A percentile compares a stretch with the other conserved stretches of the same genome.
Evolutionary conservation across 2,113 vertebrate genomes (phyloP).

Genomic region (Haliaeetus leucogaster): DNA sequence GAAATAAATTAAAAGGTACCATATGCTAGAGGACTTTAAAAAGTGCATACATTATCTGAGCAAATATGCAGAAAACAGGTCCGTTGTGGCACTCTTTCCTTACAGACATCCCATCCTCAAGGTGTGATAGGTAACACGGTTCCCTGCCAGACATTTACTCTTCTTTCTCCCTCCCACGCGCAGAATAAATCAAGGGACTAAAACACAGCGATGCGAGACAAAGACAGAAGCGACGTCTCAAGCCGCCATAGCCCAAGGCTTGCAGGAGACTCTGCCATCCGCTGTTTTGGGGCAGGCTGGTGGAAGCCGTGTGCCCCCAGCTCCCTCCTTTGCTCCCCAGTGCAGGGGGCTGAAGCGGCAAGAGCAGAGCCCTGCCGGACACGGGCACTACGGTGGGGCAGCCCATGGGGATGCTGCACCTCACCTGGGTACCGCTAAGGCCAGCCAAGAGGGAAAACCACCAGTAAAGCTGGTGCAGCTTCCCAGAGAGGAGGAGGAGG

Average conservation of each 20-base stretch:
- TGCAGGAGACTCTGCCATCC: accelerated
- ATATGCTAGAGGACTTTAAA: background rate
- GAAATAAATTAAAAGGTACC: background rate
- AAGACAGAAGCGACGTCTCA: background rate
- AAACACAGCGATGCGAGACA: background rate
- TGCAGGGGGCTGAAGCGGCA: background rate
- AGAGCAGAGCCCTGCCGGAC: background rate
- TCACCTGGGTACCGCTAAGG: accelerated
- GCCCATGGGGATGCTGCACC: background rate
- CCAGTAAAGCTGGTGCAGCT: background rate
- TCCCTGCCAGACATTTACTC: background rate
- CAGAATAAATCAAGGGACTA: background rate
- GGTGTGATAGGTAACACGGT: accelerated
- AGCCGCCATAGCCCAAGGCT: background rate
- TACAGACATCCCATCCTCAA: background rate
- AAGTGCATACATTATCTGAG: background rate
- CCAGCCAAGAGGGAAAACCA: background rate
- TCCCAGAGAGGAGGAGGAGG: background rate
- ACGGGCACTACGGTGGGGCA: background rate
- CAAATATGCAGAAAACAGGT: background rate
- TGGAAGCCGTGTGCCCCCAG: background rate
- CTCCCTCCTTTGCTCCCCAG: background rate
- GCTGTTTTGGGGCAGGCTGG: accelerated
- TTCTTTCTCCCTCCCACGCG: background rate
- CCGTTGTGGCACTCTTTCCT: background rate